Conservation (phyloP, 2,888 invertebrate genomes). For the Pterostichus niger region DNA sequence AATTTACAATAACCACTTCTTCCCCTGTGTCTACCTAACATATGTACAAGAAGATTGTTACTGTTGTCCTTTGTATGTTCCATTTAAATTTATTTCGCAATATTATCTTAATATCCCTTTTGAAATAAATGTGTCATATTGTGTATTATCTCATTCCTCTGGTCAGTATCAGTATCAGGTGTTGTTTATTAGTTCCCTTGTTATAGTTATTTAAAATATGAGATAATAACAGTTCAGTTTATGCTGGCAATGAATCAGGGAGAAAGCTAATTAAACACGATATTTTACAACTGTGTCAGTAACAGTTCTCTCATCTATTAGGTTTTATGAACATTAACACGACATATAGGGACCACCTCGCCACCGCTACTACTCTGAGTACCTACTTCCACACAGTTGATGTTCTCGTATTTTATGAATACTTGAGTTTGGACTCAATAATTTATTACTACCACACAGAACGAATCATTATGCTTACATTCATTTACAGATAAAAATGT, state of each 20-base stretch:
- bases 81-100: too few relatives aligned
- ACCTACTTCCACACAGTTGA: background rate
- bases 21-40: too few relatives aligned
- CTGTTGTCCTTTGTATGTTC: too few relatives aligned
- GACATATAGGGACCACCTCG: slow-evolving; percentile 4
- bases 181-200: slow-evolving; percentile 18
- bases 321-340: slow-evolving; percentile 27
- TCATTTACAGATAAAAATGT: slow-evolving; percentile 20
- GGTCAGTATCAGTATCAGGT: slow-evolving; percentile 12
- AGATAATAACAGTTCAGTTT: slow-evolving; percentile 37
- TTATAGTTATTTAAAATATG: slow-evolving; percentile 43
- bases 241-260: slow-evolving; percentile 46
- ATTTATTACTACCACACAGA: slow-evolving; percentile 46
- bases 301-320: slow-evolving; percentile 45
- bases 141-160: too few relatives aligned
- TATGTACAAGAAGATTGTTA: too few relatives aligned
- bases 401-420: slow-evolving; percentile 37
- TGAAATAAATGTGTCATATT: too few relatives aligned
- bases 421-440: slow-evolving; percentile 9
- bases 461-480: background rate
- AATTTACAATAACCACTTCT: too few relatives aligned
- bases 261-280: slow-evolving; percentile 50
- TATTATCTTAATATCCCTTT: too few relatives aligned
- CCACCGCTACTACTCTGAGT: slow-evolving; percentile 16
- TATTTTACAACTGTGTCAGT: slow-evolving; percentile 41